Evolutionary conservation across 2,113 vertebrate species (phyloP), one percentile per base, ranked within the genome.

Genomic region (Xenopus laevis): DNA sequence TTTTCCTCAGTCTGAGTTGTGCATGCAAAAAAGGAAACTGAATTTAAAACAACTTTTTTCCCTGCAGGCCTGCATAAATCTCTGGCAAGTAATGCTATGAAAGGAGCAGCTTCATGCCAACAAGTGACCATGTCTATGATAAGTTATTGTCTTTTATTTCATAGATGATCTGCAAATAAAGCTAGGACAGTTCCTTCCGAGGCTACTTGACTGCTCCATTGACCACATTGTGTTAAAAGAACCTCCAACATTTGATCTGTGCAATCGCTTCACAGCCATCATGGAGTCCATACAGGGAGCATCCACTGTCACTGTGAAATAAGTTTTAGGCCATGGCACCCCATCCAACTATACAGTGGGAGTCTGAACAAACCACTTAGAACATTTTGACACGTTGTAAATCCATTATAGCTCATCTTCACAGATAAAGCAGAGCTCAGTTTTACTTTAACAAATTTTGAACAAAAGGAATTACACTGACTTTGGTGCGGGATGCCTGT

Each of bases 271-370:
- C 52, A 91, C 95, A 0, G 96, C 97, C 0, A 90, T 98, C 68
- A 97, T 99, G 94, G 93, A 98, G 83, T 98, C 96, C 74, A 96
- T 99, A 10, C 93, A 94, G 16, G 91, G 83, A 18, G 89, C 92
- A 18, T 90, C 94, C 0, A 7, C 94, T 0, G 94, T 98, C 64
- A 79, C 79, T 0, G 96, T 99, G 30, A 91, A 93, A 45, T 98
- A 90, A 82, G 0, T 11, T 0, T 27, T 0, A 10, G 17, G 11
- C 5, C 1, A 13, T 10, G 47, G 58, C 11, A 16, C 15, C 47
- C 47, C 15, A 16, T 55, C 17, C 16, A 18, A 13, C 53, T 55
- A n/a, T 55, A 2, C 47, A 9, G 3, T 10, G 13, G 11, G 15
- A 13, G 4, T 10, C 47, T 40, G 33, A 9, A 16, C 8, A 47